Evolutionary conservation across 2,888 invertebrate genomes (phyloP).

Genomic region (Strigamia transsilvanica): DNA sequence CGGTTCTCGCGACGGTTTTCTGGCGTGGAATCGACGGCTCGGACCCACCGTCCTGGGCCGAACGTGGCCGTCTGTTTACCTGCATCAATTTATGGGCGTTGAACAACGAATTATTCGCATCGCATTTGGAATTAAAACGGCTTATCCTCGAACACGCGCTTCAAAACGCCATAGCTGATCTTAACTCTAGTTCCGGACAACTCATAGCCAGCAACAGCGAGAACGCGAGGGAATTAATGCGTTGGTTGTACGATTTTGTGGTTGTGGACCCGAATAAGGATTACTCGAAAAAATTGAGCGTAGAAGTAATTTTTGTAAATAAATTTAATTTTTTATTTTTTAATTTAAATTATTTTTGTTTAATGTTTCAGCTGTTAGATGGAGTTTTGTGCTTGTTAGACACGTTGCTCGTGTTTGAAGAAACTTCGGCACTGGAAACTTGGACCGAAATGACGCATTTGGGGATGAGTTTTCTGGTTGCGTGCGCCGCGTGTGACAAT

Average conservation of each 20-base stretch:
- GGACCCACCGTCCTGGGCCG: constrained; percentile 70
- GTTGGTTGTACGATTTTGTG: constrained; percentile 70
- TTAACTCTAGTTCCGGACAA: constrained; percentile 65
- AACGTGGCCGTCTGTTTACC: constrained; percentile 71
- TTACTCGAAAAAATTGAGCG: constrained; percentile 66
- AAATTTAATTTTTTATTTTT: not conserved
- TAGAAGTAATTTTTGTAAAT: constrained; percentile 58
- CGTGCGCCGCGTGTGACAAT: constrained; percentile 61
- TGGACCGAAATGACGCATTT: constrained; percentile 71
- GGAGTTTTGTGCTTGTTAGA: constrained; percentile 69
- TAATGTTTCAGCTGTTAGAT: constrained; percentile 67
- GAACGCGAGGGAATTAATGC: constrained; percentile 70
- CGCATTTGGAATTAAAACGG: constrained; percentile 69
- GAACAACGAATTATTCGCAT: constrained; percentile 69
- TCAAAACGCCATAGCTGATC: constrained; percentile 70
- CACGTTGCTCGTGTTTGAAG: constrained; percentile 69
- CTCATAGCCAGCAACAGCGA: constrained; percentile 65
- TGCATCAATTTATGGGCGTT: constrained; percentile 70
- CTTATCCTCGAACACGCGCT: constrained; percentile 71
- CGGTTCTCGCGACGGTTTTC: constrained; percentile 69
- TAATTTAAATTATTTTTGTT: not conserved
- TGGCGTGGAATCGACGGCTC: constrained; percentile 72
- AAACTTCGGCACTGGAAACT: constrained; percentile 65
- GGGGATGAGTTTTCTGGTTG: constrained; percentile 63
- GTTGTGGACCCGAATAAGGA: constrained; percentile 68